phyloP scores from a whole-genome alignment of 2,888 invertebrate genomes.

The Chalcosyrphus nemorum region DNA sequence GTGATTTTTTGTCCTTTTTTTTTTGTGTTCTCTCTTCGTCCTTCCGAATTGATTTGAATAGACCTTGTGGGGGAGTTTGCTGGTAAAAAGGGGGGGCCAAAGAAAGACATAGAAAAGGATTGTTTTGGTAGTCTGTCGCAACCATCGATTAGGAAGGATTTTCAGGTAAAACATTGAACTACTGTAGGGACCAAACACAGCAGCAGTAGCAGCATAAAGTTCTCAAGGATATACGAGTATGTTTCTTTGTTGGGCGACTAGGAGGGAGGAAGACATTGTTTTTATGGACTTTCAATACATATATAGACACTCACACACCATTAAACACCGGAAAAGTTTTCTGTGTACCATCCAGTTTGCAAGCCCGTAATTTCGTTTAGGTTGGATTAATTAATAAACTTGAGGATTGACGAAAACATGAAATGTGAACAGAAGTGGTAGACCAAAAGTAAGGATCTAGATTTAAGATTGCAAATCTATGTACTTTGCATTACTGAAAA shows the following conservation, averaged over 20 bases:
- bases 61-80: neutral
- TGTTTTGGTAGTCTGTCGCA: slow-evolving; percentile 33
- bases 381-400: slow-evolving; percentile 56
- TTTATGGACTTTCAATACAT: slow-evolving; percentile 10
- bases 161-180: slow-evolving; percentile 19
- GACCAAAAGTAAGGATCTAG: neutral
- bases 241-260: neutral
- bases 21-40: neutral
- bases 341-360: neutral
- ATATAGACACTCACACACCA: slow-evolving; percentile 24
- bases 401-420: slow-evolving; percentile 27
- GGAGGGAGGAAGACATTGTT: neutral
- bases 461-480: neutral
- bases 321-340: slow-evolving; percentile 15
- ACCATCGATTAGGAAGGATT: slow-evolving; percentile 34
- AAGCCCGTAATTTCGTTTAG: slow-evolving; percentile 26
- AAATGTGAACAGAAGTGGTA: neutral
- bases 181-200: neutral
- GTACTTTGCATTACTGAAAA: neutral
- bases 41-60: slow-evolving; percentile 47
- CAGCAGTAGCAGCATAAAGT: slow-evolving; percentile 7
- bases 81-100: neutral
- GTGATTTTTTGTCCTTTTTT: slow-evolving; percentile 1
- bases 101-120: slow-evolving; percentile 6
- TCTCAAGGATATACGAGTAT: neutral